Evolutionary conservation across 2,797 vertebrate species (phyloP).

Genomic region (Pygocentrus nattereri): DNA sequence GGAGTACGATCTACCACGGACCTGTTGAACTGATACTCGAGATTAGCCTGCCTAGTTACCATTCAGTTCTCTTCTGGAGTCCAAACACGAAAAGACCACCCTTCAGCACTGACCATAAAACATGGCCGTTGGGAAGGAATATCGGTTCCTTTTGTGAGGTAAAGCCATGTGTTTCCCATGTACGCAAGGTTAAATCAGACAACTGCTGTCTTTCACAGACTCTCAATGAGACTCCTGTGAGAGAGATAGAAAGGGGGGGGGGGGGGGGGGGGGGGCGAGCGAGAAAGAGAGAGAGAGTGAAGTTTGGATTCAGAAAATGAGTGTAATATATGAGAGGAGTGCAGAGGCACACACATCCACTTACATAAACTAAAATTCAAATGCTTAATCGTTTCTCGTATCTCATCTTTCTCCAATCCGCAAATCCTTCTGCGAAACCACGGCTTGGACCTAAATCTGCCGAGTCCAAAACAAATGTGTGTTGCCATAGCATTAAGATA

Average conservation of each 20-base stretch:
- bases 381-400: constrained; percentile 69
- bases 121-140: constrained; percentile 58
- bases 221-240: constrained; percentile 49
- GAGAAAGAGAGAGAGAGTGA: constrained; percentile 13
- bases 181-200: constrained; percentile 71
- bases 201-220: constrained; percentile 56
- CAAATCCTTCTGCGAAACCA: constrained; percentile 68
- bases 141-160: constrained; percentile 57
- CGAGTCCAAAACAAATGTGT: constrained; percentile 68
- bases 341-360: constrained; percentile 53
- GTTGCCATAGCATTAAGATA: constrained; percentile 65
- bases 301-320: constrained; percentile 51
- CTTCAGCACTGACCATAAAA: constrained; percentile 65
- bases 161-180: constrained; percentile 61
- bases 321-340: constrained; percentile 66
- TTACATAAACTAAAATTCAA: constrained; percentile 65
- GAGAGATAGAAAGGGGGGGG: too few relatives aligned
- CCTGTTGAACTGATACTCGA: constrained; percentile 63
- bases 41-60: constrained; percentile 54
- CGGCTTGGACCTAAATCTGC: constrained; percentile 65
- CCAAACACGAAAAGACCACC: constrained; percentile 40
- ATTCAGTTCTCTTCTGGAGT: constrained; percentile 22
- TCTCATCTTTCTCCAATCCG: constrained; percentile 66
- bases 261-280: too few relatives aligned
- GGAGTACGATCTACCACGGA: constrained; percentile 54